Conservation (phyloP, 1,140 invertebrate species). For the Apis cerana region DNA sequence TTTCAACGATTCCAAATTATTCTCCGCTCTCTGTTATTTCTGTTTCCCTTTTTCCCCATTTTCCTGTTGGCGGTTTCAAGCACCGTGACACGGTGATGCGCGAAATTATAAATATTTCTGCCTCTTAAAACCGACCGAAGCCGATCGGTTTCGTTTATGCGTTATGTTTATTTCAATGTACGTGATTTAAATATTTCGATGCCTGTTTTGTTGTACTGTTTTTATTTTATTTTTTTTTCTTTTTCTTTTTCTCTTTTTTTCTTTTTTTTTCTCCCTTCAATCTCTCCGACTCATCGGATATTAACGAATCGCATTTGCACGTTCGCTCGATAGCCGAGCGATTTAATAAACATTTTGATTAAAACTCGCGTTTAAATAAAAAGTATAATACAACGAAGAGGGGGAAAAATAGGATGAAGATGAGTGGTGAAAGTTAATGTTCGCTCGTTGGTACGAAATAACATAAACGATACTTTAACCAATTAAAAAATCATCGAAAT, state of each 20-base stretch:
- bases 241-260: background rate
- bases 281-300: background rate
- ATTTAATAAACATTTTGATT: conserved; percentile 37
- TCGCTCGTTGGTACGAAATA: conserved; percentile 4
- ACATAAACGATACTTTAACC: background rate
- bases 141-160: background rate
- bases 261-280: background rate
- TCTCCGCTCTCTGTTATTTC: background rate
- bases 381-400: background rate
- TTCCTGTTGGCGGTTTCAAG: background rate
- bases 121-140: background rate
- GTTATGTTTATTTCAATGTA: conserved; percentile 26
- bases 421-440: no score
- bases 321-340: background rate
- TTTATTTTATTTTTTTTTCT: background rate
- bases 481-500: conserved; percentile 38
- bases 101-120: conserved; percentile 33
- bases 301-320: conserved; percentile 26
- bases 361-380: background rate
- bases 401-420: background rate
- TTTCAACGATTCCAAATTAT: background rate
- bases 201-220: background rate
- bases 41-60: background rate
- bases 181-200: conserved; percentile 20
- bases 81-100: background rate